Evolutionary conservation across 2,797 vertebrate genomes (phyloP), one percentile per base, ranked within the genome.

Genomic region (Hyperoplus lanceolatus): DNA sequence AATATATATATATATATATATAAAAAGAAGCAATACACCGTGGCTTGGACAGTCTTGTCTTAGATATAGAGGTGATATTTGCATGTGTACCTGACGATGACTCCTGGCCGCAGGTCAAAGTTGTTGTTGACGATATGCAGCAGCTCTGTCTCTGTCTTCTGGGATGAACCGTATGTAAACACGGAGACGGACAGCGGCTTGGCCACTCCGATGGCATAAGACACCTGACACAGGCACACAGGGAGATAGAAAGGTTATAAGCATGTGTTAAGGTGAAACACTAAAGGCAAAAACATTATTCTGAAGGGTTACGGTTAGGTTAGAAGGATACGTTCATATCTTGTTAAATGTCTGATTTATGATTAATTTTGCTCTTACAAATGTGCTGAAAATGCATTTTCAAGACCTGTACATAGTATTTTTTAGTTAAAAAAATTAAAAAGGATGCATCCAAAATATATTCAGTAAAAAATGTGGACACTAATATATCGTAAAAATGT

Each of bases 91-190:
- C 97, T 97, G 95, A 99, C 97, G 50, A 99, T 99, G 84, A 98
- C 97, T 51, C 98, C 98, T 1, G 98, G 98, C 60, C 98, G 95
- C 62, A 99, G 97, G 90, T 99, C 98, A 48, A 99, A 99, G 94
- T 99, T 99, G 88, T 96, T 96, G 84, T 97, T 95, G 79, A 99
- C 98, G 42, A 99, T 96, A 0, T 96, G 95, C 62, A 99, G 95
- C 71, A 99, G 94, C 70, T 99, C 97, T 62, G 93, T 92, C 84
- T 99, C 98, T 55, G 96, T 90, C 93, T 94, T 98, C 85, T 95
- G 11, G 3, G 98, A 98, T 36, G 97, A 99, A 64, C 97, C 97
- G 0, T 99, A 98, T 50, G 98, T 98, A 89, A 99, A 99, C 76
- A 99, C 81, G 43, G 98, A 99, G 89, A 99, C 96, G 50, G 98